These are phyloP conservation scores for Drosophila tani DNA, from an alignment of 1,140 invertebrate species.

Conservation along the genomic window DNA sequence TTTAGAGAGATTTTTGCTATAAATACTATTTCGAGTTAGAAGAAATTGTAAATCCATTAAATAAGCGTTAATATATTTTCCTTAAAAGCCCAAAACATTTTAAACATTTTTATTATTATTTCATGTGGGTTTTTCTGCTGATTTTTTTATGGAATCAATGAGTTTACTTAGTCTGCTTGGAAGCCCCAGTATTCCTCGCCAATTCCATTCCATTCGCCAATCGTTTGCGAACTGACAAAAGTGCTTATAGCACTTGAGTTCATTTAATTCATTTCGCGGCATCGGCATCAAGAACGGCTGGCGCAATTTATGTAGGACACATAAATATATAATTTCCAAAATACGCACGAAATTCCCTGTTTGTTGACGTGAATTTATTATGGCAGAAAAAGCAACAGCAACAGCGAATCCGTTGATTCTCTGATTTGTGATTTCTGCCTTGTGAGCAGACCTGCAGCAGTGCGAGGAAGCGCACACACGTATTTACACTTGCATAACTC, in stretches of 20 bases:
- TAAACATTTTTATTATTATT: background rate
- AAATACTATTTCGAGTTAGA: too few species aligned
- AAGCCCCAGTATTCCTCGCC: constrained; percentile 5
- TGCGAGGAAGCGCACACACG: constrained; percentile 17
- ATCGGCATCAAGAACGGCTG: background rate
- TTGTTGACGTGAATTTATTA: constrained; percentile 50
- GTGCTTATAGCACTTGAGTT: constrained; percentile 20
- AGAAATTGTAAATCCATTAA: background rate
- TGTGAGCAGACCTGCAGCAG: constrained; percentile 33
- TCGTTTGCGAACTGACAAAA: constrained; percentile 3
- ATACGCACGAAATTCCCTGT: constrained; percentile 50
- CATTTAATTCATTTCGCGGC: constrained; percentile 24
- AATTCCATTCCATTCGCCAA: background rate
- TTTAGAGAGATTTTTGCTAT: too few species aligned
- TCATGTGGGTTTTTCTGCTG: background rate
- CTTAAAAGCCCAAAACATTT: background rate
- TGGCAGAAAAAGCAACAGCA: constrained; percentile 4
- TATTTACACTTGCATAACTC: constrained; percentile 54
- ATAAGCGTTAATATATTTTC: background rate
- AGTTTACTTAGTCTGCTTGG: background rate
- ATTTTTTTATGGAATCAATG: background rate
- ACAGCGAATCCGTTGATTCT: constrained; percentile 9
- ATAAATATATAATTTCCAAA: constrained; percentile 61
- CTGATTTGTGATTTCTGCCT: background rate
- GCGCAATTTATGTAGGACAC: constrained; percentile 50